A percentile compares a stretch with the other conserved stretches of the same genome.
Conservation (phyloP, 1,140 invertebrate genomes). For the Potamilus streckersoni region DNA sequence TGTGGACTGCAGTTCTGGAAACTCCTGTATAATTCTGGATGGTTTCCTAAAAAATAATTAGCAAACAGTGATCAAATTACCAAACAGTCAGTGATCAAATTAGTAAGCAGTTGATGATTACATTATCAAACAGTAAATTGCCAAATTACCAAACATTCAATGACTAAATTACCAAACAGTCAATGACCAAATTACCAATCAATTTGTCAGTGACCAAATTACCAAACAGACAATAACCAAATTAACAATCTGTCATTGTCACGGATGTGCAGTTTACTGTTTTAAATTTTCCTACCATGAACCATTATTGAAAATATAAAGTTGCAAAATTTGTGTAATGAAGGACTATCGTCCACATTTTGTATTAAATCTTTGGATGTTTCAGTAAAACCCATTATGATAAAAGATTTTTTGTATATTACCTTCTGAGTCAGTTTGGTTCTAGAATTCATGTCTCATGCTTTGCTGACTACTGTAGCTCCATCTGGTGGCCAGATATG, state of each 20-base stretch:
- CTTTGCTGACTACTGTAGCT: constrained; percentile 38
- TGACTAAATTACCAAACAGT: background rate
- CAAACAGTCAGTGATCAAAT: background rate
- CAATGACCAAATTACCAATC: too few species aligned
- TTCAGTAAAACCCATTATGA: too few species aligned
- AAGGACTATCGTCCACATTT: too few species aligned
- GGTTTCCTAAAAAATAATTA: constrained; percentile 36
- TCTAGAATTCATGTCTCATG: constrained; percentile 37
- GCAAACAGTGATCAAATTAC: background rate
- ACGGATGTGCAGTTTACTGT: too few species aligned
- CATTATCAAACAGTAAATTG: background rate
- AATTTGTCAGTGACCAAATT: too few species aligned
- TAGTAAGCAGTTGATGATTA: too few species aligned
- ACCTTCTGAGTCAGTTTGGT: constrained; percentile 52
- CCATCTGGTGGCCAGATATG: constrained; percentile 47
- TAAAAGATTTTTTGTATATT: background rate
- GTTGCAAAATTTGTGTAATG: too few species aligned
- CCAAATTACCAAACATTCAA: background rate
- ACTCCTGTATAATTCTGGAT: constrained; percentile 42
- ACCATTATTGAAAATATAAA: too few species aligned
- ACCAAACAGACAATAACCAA: too few species aligned
- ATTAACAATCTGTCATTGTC: too few species aligned
- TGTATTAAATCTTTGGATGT: too few species aligned
- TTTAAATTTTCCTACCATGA: too few species aligned
- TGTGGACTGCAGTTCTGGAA: constrained; percentile 26